These are phyloP conservation scores for Eulemur rubriventer DNA, from an alignment of 2,797 vertebrate species.

Conservation along the genomic window DNA sequence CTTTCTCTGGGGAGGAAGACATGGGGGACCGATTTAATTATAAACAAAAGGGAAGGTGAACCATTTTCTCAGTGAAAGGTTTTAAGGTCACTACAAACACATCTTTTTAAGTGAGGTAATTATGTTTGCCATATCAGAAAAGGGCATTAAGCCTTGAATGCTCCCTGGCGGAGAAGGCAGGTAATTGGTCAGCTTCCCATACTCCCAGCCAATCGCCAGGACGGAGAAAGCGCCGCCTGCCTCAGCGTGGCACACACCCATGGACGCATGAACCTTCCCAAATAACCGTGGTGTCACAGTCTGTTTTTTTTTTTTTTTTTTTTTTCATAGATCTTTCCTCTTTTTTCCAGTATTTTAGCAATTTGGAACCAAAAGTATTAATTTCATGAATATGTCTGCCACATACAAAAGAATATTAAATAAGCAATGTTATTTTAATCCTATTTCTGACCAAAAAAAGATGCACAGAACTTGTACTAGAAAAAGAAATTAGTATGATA, in stretches of 20 bases:
- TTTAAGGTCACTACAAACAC: neutral
- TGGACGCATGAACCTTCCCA: neutral
- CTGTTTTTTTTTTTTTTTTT: neutral
- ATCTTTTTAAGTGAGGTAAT: neutral
- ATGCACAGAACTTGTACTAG: neutral
- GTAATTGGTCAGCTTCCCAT: neutral
- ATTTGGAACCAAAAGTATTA: neutral
- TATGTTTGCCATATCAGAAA: neutral
- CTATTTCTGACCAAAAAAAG: neutral
- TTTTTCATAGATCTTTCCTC: neutral
- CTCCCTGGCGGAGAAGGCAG: neutral
- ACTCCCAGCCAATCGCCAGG: neutral
- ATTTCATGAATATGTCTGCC: neutral
- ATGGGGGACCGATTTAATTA: neutral
- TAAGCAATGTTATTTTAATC: slow-evolving; percentile 27
- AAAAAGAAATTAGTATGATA: neutral
- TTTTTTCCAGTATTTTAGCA: neutral
- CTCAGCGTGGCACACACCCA: too few species aligned
- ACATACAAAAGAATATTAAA: neutral
- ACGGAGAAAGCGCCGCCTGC: neutral
- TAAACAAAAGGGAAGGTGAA: neutral
- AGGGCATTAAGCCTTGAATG: neutral
- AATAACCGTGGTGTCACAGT: neutral
- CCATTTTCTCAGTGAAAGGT: neutral
- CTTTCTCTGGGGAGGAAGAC: neutral